Evolutionary conservation across 2,797 vertebrate genomes (phyloP).

Genomic region (Bradypodion ventrale): DNA sequence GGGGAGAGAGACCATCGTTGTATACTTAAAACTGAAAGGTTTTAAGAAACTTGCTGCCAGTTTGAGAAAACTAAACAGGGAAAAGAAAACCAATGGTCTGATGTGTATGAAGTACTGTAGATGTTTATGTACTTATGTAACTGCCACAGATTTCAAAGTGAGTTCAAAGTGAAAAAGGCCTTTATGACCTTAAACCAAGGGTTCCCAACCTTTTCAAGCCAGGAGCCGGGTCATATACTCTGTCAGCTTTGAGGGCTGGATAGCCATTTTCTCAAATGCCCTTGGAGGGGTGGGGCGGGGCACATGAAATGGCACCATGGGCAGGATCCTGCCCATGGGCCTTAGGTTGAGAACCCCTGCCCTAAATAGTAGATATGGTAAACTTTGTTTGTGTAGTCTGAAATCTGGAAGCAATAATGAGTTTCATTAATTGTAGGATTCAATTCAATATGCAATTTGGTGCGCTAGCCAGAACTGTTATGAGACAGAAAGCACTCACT

Average conservation of each 20-base stretch:
- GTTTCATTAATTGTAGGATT: not conserved
- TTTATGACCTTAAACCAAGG: too few species aligned
- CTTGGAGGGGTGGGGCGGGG: too few species aligned
- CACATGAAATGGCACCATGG: too few species aligned
- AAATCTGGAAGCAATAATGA: not conserved
- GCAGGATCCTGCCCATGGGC: too few species aligned
- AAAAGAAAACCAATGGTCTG: not conserved
- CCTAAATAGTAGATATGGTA: not conserved
- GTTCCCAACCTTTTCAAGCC: not conserved
- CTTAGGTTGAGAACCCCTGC: too few species aligned
- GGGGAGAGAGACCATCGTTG: not conserved
- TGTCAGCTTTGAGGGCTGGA: too few species aligned
- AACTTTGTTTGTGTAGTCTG: not conserved
- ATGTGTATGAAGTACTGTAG: not conserved
- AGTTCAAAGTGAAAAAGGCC: too few species aligned
- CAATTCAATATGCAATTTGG: not conserved
- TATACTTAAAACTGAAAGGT: not conserved
- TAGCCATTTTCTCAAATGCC: too few species aligned
- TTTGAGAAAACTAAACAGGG: not conserved
- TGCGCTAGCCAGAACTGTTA: not conserved
- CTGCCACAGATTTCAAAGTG: too few species aligned
- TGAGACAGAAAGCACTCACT: too few species aligned
- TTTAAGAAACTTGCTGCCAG: not conserved
- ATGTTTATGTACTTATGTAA: not conserved
- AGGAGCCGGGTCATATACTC: too few species aligned